Base-by-base conservation (phyloP, 2,797 vertebrate species). In the Cyclura pinguis region DNA sequence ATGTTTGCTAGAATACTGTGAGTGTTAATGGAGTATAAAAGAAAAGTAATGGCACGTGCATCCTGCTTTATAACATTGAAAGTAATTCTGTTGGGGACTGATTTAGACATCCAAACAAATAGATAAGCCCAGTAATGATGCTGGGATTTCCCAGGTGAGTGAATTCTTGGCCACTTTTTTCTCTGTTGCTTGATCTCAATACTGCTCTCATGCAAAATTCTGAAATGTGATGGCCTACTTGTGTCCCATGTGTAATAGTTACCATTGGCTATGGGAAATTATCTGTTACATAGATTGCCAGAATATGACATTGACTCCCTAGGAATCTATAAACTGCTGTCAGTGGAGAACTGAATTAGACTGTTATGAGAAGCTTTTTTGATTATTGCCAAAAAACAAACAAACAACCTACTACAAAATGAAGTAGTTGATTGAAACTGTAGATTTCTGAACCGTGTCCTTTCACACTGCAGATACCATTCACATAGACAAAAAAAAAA, bases 41-140 rank as follows among this genome's bases (percentile, higher is more conserved):
- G 81, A 87, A 78, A 32, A 69, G 6, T n/a, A 91, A 73, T 7
- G 69, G 29, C 89, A 18, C 22, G 73, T 92, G 69, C 64, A 59
- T 89, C 83, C 88, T 90, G 80, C 6, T 83, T 90, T 88, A 82
- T 74, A 57, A 52, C 12, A 73, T 0, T 84, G 84, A 88, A 32
- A 62, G 6, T 42, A 82, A 83, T 74, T 52, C 50, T 82, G 35
- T 47, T 24, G 67, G 38, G 9, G 38, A n/a, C 29, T 73, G 57
- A 88, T 62, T 83, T 27, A 57, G 52, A 59, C 29, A 57, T 82
- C 27, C 27, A 38, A 83, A 69, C 35, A 67, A 88, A 67, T 83
- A 38, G n/a, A 83, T 80, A 80, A 80, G 7, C 62, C 64, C 47
- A 80, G 10, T 69, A 50, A 67, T 80, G 59, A 32, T 64, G 29